Evolutionary conservation across 2,113 vertebrate genomes (phyloP).

Genomic region (Tupaia chinensis): DNA sequence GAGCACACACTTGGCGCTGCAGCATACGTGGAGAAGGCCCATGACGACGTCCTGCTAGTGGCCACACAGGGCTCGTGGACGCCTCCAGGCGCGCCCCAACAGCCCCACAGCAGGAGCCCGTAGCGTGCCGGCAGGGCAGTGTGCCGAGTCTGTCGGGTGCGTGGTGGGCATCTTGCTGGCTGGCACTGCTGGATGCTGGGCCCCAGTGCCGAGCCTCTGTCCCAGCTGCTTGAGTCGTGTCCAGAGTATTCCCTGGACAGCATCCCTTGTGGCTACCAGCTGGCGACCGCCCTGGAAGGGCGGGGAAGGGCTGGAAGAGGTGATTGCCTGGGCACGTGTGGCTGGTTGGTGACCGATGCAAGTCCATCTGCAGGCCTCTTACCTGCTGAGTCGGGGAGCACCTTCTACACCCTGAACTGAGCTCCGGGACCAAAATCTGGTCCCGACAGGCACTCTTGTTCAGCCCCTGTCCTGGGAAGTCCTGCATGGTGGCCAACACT

Average conservation of each 20-base stretch:
- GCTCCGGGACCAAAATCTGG: background rate
- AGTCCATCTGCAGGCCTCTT: background rate
- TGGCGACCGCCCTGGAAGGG: background rate
- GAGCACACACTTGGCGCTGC: background rate
- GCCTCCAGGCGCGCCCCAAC: rapidly evolving
- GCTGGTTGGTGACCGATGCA: background rate
- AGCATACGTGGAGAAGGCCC: background rate
- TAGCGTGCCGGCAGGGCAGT: background rate
- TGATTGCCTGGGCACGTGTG: background rate
- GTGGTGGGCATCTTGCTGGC: background rate
- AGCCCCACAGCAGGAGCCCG: too few relatives aligned
- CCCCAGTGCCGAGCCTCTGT: background rate
- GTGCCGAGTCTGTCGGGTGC: background rate
- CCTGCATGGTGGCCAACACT: background rate
- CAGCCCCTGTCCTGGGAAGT: background rate
- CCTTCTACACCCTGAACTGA: background rate
- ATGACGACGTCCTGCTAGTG: background rate
- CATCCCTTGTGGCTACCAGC: background rate
- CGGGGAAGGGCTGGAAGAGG: background rate
- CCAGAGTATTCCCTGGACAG: background rate
- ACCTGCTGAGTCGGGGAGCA: background rate
- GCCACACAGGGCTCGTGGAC: background rate
- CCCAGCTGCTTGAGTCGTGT: background rate
- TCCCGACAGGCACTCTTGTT: background rate
- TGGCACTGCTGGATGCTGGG: background rate